Evolutionary conservation across 2,113 vertebrate species (phyloP).

Genomic region (Calidris pugnax): DNA sequence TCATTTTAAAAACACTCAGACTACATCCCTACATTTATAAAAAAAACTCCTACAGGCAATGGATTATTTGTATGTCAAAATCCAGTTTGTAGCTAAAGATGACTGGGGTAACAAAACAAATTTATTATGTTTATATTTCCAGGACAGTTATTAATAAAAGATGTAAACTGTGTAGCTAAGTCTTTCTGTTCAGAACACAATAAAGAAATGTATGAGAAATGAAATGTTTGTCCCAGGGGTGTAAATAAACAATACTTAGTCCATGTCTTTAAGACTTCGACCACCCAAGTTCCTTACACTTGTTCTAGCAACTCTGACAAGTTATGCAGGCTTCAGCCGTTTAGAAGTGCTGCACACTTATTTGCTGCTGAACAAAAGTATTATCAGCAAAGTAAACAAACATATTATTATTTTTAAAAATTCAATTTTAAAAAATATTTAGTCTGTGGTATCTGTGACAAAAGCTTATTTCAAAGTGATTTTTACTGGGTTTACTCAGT

Average conservation of each 20-base stretch:
- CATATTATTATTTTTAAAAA: background rate
- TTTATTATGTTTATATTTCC: background rate
- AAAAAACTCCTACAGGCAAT: background rate
- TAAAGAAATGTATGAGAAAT: background rate
- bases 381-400: background rate
- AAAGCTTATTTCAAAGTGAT: background rate
- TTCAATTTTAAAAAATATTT: background rate
- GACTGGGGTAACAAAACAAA: background rate
- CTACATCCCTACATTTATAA: background rate
- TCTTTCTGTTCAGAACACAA: background rate
- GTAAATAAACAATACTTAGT: background rate
- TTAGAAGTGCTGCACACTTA: background rate
- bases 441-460: background rate
- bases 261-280: background rate
- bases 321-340: background rate
- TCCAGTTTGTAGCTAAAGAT: background rate
- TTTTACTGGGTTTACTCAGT: background rate
- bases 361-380: background rate
- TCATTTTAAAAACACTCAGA: background rate
- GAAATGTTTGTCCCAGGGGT: background rate
- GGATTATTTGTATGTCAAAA: background rate
- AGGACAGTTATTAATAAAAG: background rate
- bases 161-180: background rate
- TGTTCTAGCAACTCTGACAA: background rate
- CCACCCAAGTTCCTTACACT: background rate